Base-by-base conservation (phyloP, 2,888 invertebrate species). In the Formica aserva region DNA sequence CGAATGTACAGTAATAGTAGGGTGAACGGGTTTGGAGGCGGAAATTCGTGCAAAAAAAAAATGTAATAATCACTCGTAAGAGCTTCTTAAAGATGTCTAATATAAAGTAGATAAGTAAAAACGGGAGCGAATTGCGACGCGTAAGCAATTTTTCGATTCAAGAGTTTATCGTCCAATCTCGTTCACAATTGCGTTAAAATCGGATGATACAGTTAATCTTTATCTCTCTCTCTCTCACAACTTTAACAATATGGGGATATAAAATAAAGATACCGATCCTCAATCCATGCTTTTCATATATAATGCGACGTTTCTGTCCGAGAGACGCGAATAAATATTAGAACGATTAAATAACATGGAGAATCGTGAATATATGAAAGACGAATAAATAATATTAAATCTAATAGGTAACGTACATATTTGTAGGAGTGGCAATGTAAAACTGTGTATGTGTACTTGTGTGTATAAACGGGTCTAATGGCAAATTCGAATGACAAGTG, bases 361-460 rank as follows among this genome's bases (percentile, higher is more conserved):
- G 22, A 13, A 57, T 32, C 29, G 45, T 57, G 78, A 78, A 65
- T 65, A 45, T 45, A 71, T 32, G 45, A 72, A 48, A 45, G 22
- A 80, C 35, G 26, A 72, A 80, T 80, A 80, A 80, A 80, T 78
- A 78, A 78, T 35, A 72, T 80, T 80, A 80, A 60, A 72, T 72
- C 72, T 80, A 80, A 80, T 60, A 80, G 38, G 18, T 72, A 80
- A 80, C 78, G 78, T 80, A 80, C 78, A 80, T 72, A 80, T 80
- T 80, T 80, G 78, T 72, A 80, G 78, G 13, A 60, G 22, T 45
- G 45, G 45, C 78, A 78, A 71, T 71, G 60, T 62, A 62, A 60
- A 72, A 48, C 26, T 45, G 55, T 67, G 32, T 32, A 11, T 60
- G 38, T 35, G 8, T 65, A 9, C 26, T 57, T 22, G 41, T 71